phyloP scores from a whole-genome alignment of 23 tunicate species.

The Phallusia fumigata region DNA sequence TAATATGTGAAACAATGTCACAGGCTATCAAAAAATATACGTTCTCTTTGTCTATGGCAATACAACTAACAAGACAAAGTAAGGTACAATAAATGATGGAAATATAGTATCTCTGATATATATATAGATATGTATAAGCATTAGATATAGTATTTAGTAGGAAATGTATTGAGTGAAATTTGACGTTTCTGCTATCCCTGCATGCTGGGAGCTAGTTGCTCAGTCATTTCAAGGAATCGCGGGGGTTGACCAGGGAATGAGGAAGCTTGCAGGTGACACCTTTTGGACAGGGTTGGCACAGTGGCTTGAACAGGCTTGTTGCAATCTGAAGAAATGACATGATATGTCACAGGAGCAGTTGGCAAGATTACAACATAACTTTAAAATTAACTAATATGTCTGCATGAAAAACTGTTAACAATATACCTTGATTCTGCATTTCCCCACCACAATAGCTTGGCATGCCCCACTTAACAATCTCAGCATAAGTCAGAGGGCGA shows the following conservation, averaged over 20 bases:
- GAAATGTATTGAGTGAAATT: too few species aligned
- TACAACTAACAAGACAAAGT: background rate
- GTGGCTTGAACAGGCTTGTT: conserved; percentile 8
- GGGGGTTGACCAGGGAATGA: background rate
- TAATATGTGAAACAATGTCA: background rate
- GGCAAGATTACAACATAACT: too few species aligned
- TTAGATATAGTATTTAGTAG: too few species aligned
- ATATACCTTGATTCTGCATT: conserved; percentile 4
- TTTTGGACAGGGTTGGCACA: conserved; percentile 1
- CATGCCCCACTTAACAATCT: conserved; percentile 72
- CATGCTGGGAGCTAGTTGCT: conserved; percentile 13
- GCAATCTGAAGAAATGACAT: background rate
- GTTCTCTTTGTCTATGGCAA: background rate
- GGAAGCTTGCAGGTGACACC: conserved; percentile 13
- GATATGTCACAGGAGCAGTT: too few species aligned
- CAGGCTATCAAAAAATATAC: background rate
- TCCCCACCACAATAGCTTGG: background rate
- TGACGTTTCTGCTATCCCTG: background rate
- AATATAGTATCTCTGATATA: background rate
- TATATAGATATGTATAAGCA: background rate
- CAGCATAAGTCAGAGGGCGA: conserved; percentile 64
- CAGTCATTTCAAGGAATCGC: background rate
- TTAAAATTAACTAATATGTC: too few species aligned
- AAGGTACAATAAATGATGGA: conserved; percentile 3
- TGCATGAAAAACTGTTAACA: too few species aligned